Percentiles rank a stretch among this genome's conserved stretches.
Evolutionary conservation across 2,888 invertebrate genomes (phyloP).

Genomic region (Schrankia costaestrigalis): DNA sequence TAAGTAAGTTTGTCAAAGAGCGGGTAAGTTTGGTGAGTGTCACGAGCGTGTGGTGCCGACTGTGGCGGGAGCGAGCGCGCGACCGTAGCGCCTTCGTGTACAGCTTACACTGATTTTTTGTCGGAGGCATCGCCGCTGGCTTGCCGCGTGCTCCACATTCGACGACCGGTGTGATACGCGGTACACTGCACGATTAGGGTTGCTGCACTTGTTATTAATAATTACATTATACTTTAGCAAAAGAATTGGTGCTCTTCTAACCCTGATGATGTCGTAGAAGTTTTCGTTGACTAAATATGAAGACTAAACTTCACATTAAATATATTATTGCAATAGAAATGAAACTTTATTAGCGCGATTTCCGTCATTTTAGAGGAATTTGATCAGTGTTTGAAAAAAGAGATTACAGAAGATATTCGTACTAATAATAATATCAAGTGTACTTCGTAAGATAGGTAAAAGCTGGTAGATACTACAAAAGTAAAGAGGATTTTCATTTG

Average conservation of each 20-base stretch:
- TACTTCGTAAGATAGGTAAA: too few relatives aligned
- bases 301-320: background rate
- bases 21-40: constrained; percentile 29
- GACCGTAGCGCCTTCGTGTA: constrained; percentile 66
- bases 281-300: background rate
- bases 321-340: too few relatives aligned
- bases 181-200: constrained; percentile 49
- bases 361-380: too few relatives aligned
- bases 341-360: too few relatives aligned
- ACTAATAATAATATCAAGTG: too few relatives aligned
- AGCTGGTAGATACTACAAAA: too few relatives aligned
- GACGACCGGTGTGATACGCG: constrained; percentile 73
- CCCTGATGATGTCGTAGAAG: too few relatives aligned
- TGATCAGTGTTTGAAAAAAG: too few relatives aligned
- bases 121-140: constrained; percentile 71
- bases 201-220: constrained; percentile 13
- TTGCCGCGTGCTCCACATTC: constrained; percentile 73
- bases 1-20: constrained; percentile 34
- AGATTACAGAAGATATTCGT: too few relatives aligned
- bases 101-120: constrained; percentile 80
- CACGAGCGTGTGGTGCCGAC: constrained; percentile 35
- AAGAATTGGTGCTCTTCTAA: too few relatives aligned
- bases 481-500: too few relatives aligned
- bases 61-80: constrained; percentile 50
- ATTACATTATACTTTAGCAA: too few relatives aligned